These are phyloP conservation scores for Zoanthus gigantus DNA, from an alignment of 92 coral and sea anemone species.

Conservation along the genomic window DNA sequence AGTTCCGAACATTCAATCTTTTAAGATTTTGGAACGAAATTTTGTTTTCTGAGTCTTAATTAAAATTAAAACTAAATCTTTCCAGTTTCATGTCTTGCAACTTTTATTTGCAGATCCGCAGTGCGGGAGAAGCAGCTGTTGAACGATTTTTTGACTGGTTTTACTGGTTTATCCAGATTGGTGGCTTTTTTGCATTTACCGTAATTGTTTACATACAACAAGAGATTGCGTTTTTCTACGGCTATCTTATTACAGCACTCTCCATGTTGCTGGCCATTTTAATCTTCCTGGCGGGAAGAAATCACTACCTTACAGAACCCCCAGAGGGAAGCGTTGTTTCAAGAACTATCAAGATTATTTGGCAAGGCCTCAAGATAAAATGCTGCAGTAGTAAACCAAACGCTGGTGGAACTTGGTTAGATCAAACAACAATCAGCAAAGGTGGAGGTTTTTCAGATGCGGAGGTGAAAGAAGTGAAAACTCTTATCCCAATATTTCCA, in stretches of 20 bases:
- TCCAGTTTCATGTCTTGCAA: no score
- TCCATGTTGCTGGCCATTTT: slow-evolving; percentile 54
- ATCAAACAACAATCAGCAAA: neutral
- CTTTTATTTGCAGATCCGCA: slow-evolving; percentile 32
- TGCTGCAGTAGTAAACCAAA: neutral
- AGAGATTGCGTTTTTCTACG: slow-evolving; percentile 69
- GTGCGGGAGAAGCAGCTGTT: slow-evolving; percentile 35
- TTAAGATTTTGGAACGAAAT: no score
- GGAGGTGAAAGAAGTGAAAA: slow-evolving; percentile 16
- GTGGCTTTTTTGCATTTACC: slow-evolving; percentile 69
- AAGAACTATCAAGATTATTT: slow-evolving; percentile 59
- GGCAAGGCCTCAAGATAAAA: slow-evolving; percentile 12
- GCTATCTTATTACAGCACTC: slow-evolving; percentile 65
- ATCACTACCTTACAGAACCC: slow-evolving; percentile 42
- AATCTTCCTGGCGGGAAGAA: slow-evolving; percentile 66
- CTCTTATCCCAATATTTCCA: slow-evolving; percentile 16
- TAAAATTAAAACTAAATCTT: no score
- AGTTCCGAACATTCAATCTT: no score
- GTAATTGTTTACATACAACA: slow-evolving; percentile 78
- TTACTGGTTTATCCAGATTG: slow-evolving; percentile 77
- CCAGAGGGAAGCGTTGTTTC: slow-evolving; percentile 63
- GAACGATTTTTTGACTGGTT: slow-evolving; percentile 79
- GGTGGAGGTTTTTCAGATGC: slow-evolving; percentile 20
- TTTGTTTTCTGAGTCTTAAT: no score
- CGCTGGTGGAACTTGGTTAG: neutral